A percentile compares a stretch with the other conserved stretches of the same genome.
phyloP scores from a whole-genome alignment of 2,113 vertebrate species.

The Vulpes lagopus region DNA sequence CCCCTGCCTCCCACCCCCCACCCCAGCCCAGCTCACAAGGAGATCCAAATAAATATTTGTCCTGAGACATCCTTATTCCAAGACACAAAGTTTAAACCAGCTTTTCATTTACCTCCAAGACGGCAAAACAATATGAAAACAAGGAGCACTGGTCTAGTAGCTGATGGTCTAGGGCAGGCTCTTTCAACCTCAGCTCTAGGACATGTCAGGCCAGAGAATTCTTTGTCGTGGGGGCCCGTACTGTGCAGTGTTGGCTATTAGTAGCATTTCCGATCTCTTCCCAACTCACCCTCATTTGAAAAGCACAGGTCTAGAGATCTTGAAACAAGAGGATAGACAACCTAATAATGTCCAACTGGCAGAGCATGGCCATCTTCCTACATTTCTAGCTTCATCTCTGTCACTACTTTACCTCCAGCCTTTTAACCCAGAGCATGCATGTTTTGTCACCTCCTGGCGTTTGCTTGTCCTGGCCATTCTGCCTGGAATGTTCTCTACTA shows the following conservation, averaged over 20 bases:
- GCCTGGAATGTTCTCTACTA: not conserved
- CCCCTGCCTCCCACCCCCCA: not conserved
- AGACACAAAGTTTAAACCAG: not conserved
- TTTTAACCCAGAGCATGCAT: not conserved
- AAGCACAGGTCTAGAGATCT: not conserved
- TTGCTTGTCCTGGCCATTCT: not conserved
- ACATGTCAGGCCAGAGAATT: rapidly evolving
- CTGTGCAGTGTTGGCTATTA: rapidly evolving
- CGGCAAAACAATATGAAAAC: rapidly evolving
- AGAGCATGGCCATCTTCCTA: rapidly evolving
- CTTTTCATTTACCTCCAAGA: not conserved
- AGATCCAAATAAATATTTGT: slow-evolving; percentile 66
- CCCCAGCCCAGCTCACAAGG: not conserved
- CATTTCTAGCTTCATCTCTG: not conserved
- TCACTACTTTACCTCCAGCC: not conserved
- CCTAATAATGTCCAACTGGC: rapidly evolving
- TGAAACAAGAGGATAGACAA: not conserved
- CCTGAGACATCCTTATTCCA: not conserved
- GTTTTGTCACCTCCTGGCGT: not conserved
- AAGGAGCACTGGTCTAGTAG: rapidly evolving
- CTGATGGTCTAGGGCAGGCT: not conserved
- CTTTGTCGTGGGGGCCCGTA: rapidly evolving
- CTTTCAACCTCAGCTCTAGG: rapidly evolving
- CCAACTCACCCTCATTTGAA: not conserved
- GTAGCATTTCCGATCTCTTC: not conserved